These are phyloP conservation scores for Tetramorium bicarinatum DNA, from an alignment of 2,888 invertebrate genomes.

Conservation along the genomic window DNA sequence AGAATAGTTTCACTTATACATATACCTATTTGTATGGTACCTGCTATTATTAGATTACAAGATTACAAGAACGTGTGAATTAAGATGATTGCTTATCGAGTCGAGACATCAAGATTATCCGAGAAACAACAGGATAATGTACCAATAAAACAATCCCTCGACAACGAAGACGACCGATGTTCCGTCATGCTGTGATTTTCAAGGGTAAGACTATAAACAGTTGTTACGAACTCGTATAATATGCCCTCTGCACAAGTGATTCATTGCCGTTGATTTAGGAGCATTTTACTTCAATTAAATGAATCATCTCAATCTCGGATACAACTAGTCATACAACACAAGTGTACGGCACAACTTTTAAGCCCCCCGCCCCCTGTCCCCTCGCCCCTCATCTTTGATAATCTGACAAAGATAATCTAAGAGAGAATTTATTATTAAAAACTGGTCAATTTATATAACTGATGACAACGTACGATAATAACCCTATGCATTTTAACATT, in stretches of 20 bases:
- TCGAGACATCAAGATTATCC: conserved; percentile 57
- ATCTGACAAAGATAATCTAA: background rate
- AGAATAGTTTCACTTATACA: conserved; percentile 39
- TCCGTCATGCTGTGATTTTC: conserved; percentile 13
- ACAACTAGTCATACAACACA: background rate
- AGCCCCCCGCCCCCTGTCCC: background rate
- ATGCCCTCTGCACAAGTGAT: background rate
- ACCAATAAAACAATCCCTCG: conserved; percentile 23
- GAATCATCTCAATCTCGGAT: background rate
- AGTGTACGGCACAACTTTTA: background rate
- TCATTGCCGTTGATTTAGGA: conserved; percentile 5
- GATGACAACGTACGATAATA: background rate
- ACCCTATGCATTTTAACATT: background rate
- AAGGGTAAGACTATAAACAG: conserved; percentile 13
- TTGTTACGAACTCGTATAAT: conserved; percentile 17
- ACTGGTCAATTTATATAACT: background rate
- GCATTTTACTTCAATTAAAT: conserved; percentile 14
- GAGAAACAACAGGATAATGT: conserved; percentile 14
- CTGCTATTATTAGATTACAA: conserved; percentile 59
- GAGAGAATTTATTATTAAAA: background rate
- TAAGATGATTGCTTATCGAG: conserved; percentile 65
- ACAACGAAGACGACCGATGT: background rate
- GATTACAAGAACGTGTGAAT: conserved; percentile 68
- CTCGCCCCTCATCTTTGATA: background rate
- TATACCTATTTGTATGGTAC: conserved; percentile 54